Evolutionary conservation across 2,888 invertebrate genomes (phyloP), one percentile per base, ranked within the genome.

Genomic region (Cotesia congregata): DNA sequence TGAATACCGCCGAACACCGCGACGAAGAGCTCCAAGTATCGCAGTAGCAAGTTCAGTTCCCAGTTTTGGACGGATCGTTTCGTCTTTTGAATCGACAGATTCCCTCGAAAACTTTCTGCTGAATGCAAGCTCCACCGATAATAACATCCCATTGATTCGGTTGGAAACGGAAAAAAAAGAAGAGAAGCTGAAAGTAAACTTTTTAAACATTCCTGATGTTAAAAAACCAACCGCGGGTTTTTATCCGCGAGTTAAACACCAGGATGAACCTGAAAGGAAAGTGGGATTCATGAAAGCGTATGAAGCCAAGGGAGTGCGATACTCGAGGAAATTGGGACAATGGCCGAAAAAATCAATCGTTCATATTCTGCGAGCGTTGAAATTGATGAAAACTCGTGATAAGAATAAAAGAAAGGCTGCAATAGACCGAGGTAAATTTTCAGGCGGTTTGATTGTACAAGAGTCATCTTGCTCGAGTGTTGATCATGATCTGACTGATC

Each of bases 1-100:
- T 5, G 64, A 75, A 69, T 6, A 64, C 17, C 6, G 9, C n/a
- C 15, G 61, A 40, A 73, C 59, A 9, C 60, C 80, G 9, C 74
- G 83, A 82, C 69, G 79, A 6, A 79, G 79, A 78, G 83, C 83
- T 41, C 86, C 85, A n/a, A 86, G 84, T 81, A 80, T 87, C 60
- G 82, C 81, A n/a, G 78, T 81, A 6, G 81, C 79, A 6, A 83
- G 83, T 74, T 77, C 82, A 1, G 81, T 83, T 59, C 84, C 84
- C 0, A 86, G 84, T 79, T 86, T 84, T 73, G 79, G 79, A 1
- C 83, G 78, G 74, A 77, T 84, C 17, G 78, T 81, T 7, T 80
- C 80, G 73, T 77, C 81, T 6, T 76, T 78, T 59, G 82, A 85
- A 20, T 80, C 80, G n/a, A 74, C 77, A 6, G 81, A 83, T 12